Base-by-base conservation (phyloP, 2,797 vertebrate genomes). In the Remorina albescens region DNA sequence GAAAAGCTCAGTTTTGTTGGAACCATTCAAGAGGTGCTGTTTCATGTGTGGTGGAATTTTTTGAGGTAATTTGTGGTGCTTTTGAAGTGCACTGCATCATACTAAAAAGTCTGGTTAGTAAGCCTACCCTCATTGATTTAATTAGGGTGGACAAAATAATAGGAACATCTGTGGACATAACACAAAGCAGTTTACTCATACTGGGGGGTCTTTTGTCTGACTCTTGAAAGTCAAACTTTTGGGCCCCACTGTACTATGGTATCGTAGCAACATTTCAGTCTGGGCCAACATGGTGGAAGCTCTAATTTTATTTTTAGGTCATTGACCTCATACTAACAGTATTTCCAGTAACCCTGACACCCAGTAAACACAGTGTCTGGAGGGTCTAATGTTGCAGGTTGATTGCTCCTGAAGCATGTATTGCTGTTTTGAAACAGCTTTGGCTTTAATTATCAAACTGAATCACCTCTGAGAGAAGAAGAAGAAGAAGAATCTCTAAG, bases 391-490 rank as follows among this genome's bases (percentile, higher is more conserved):
- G 36, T 18, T 61, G 13, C 36, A 21, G 49, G 15, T 8, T 25
- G 36, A 49, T 34, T 57, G 56, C 62, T 67, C 1, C 42, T 50
- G 11, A 42, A 34, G 37, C 41, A 49, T n/a, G 19, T 21, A 44
- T 49, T 55, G n/a, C 1, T 15, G 15, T 30, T 46, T 37, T 62
- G 5, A 49, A 37, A 55, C 41, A 77, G 34, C 44, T 25, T 9
- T 21, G 2, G 9, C 51, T 69, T 67, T 30, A 53, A 34, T 37
- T 70, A 69, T 70, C 23, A 42, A 61, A 64, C 46, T 13, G 36
- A 71, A 74, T 62, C 57, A 66, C 15, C 32, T 51, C 54, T n/a
- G 21, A 80, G 32, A 54, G 13, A 59, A 23, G 8, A 2, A 10
- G n/a, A n/a, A n/a, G n/a, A n/a, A n/a, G n/a, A n/a, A n/a, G n/a